Base-by-base conservation (phyloP, 1,140 invertebrate genomes). In the Tenebrio molitor region DNA sequence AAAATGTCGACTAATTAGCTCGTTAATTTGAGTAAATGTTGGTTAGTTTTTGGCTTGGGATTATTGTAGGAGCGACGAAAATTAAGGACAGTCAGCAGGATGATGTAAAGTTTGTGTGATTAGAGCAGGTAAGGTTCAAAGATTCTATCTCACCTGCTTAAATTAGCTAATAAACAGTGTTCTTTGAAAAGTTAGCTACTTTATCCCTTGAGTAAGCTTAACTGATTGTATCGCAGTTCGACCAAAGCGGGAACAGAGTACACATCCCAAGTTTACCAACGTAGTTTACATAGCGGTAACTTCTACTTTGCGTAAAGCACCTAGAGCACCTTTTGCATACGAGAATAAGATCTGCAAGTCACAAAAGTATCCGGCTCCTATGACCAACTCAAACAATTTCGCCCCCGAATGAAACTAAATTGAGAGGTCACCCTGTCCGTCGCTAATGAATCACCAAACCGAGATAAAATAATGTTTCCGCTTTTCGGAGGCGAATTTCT, bases 361-460 rank as follows among this genome's bases (percentile, higher is more conserved):
- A 33, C 42, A 71, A 78, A n/a, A 76, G 77, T 77, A 76, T 78
- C 77, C 71, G 67, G 42, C 71, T 69, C 66, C 42, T 66, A 71
- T 75, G 64, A 39, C 71, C 63, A 46, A 73, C 46, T 67, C 70
- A 67, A 73, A 68, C 34, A 69, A 39, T 72, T 50, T 16, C 34
- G 21, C 23, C 12, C 39, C 46, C 33, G 42, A 62, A 66, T 44
- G 10, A 41, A 21, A 42, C 50, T 67, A 42, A 58, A 14, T 17
- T 33, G 21, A 68, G 58, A n/a, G 36, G 36, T 3, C 36, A 39
- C 2, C 63, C 21, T 19, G 10, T 12, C 7, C 33, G 34, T 1
- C 21, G 7, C 21, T 53, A 53, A 23, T 53, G 21, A 53, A 53
- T 12, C 36, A 39, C 5, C 5, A 12, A 39, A 39, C 5, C n/a